Conservation (phyloP, 2,888 invertebrate genomes). For the Leptothorax acervorum region DNA sequence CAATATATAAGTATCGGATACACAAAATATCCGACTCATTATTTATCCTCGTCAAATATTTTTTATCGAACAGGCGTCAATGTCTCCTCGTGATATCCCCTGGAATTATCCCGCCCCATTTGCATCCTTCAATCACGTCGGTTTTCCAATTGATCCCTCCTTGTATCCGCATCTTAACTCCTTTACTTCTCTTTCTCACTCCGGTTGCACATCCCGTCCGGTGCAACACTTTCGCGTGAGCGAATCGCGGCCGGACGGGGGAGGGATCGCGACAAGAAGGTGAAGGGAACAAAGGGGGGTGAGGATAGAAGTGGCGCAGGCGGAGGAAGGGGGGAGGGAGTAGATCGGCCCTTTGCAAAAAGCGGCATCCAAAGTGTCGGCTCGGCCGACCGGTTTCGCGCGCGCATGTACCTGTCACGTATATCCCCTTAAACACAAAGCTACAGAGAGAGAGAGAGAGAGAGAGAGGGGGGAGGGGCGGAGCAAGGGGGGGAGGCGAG, state of each 20-base stretch:
- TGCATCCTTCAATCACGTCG: slow-evolving; percentile 9
- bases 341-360: slow-evolving; percentile 51
- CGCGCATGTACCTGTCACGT: slow-evolving; percentile 64
- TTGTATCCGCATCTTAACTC: not conserved
- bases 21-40: not conserved
- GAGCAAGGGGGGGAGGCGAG: not conserved
- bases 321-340: not conserved
- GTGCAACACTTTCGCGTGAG: not conserved
- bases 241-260: slow-evolving; percentile 12
- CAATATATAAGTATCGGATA: not conserved
- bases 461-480: not conserved
- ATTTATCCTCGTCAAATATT: slow-evolving; percentile 16
- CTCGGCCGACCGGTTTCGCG: slow-evolving; percentile 65
- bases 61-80: not conserved
- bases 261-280: not conserved
- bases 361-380: slow-evolving; percentile 52
- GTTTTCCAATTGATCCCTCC: not conserved
- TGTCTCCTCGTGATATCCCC: not conserved
- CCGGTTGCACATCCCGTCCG: not conserved
- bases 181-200: slow-evolving; percentile 7
- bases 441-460: slow-evolving; percentile 16
- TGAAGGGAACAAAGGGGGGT: slow-evolving; percentile 11
- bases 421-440: slow-evolving; percentile 42
- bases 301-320: slow-evolving; percentile 14
- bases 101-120: not conserved